These are phyloP conservation scores for Orchesellides sinensis DNA, from an alignment of 2,888 invertebrate genomes.

Conservation along the genomic window DNA sequence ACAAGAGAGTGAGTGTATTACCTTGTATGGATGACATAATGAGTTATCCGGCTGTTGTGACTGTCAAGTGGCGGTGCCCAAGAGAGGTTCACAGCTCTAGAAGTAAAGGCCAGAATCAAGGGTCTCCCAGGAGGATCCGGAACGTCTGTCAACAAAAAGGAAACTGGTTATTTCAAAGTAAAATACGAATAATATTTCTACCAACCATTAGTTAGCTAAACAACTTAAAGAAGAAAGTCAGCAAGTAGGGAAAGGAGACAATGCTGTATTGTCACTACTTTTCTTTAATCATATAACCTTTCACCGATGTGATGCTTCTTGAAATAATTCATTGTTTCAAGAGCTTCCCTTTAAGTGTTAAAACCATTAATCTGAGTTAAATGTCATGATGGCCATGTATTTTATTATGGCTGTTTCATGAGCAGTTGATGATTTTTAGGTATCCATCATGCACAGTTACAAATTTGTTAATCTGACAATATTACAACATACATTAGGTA, in stretches of 20 bases:
- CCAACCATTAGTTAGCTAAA: conserved; percentile 18
- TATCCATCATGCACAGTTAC: too few species aligned
- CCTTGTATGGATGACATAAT: conserved; percentile 86
- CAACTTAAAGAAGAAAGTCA: conserved; percentile 11
- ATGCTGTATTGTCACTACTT: background rate
- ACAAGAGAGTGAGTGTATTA: conserved; percentile 77
- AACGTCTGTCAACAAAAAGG: conserved; percentile 76
- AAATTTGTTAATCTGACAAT: too few species aligned
- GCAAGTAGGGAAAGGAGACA: background rate
- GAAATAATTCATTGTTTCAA: conserved; percentile 70
- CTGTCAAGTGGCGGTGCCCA: conserved; percentile 86
- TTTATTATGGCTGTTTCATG: conserved; percentile 38
- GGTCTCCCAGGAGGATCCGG: conserved; percentile 85
- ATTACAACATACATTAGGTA: too few species aligned
- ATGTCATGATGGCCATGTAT: conserved; percentile 35
- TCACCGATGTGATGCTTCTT: background rate
- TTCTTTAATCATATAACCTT: conserved; percentile 5
- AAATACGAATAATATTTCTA: conserved; percentile 38
- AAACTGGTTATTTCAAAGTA: conserved; percentile 35
- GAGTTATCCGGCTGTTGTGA: conserved; percentile 83
- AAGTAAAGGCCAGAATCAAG: conserved; percentile 85
- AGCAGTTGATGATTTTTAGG: background rate
- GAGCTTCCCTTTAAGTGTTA: too few species aligned
- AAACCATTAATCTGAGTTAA: conserved; percentile 71
- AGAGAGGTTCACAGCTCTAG: conserved; percentile 85